Evolutionary conservation across 2,888 invertebrate species (phyloP), one percentile per base, ranked within the genome.

Genomic region (Papilio protenor): DNA sequence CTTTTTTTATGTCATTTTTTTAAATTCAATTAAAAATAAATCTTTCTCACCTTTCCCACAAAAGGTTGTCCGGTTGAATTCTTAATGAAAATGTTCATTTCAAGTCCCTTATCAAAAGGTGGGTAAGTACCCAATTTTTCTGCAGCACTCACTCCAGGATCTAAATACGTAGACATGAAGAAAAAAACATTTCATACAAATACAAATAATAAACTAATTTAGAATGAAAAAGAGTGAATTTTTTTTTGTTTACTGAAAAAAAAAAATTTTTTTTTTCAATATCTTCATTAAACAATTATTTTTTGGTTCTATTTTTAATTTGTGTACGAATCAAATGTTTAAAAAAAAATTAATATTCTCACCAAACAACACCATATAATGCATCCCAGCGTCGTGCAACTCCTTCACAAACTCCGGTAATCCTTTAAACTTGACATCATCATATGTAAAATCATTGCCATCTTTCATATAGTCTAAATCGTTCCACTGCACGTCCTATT

Each of bases 401-500:
- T 96, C 95, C 12, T 96, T 88, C 0, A 98, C 96, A 83, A 97
- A 97, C 21, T 95, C 89, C 0, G 97, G 96, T 57, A 98, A 89
- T 3, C 95, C 96, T 69, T 93, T 94, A 87, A 95, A 98, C 52
- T 95, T 95, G 0, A 89, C 87, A n/a, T 91, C 89, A 85, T 97
- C 96, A 84, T 96, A 96, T 0, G 98, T 98, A 86, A 98, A 98
- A 88, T 97, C 97, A 87, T 97, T 97, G 79, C 95, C 95, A 73
- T 96, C 93, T 40, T 96, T 93, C 98, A 98, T 98, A 87, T 97
- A 98, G 90, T 98, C 98, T 80, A 98, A 95, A 88, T 98, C 98
- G 84, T 97, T 97, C 97, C 97, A 98, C 86, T 97, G 97, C 0
- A 96, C 96, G 84, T 97, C 97, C 97, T 96, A 85, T 0, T 16